Evolutionary conservation across 2,113 vertebrate species (phyloP).

Genomic region (Mesoclemmys tuberculata): DNA sequence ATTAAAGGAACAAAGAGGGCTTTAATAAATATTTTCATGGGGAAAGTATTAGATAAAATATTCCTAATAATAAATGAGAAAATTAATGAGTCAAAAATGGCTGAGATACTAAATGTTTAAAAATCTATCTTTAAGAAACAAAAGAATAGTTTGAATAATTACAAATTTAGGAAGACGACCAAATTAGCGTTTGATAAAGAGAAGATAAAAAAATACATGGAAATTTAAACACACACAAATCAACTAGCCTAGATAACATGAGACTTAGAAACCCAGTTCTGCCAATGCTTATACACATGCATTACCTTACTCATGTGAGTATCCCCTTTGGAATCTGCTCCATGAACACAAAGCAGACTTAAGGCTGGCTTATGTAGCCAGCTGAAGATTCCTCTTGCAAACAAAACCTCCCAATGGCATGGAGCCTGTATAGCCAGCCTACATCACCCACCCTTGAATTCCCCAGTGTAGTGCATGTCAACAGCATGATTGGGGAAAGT

Average conservation of each 20-base stretch:
- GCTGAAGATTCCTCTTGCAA: background rate
- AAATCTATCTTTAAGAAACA: background rate
- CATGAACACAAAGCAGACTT: background rate
- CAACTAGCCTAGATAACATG: background rate
- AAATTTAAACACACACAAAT: background rate
- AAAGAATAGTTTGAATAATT: background rate
- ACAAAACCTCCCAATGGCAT: background rate
- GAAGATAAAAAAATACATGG: background rate
- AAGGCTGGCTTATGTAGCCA: background rate
- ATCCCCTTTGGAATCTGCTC: background rate
- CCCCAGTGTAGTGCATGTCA: background rate
- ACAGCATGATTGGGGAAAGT: no score
- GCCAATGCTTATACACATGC: background rate
- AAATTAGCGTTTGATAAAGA: background rate
- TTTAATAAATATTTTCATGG: background rate
- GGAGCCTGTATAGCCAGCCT: background rate
- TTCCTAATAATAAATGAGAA: background rate
- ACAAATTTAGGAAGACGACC: background rate
- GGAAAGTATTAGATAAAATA: background rate
- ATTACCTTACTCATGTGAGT: background rate
- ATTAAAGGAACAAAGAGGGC: background rate
- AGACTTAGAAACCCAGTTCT: background rate
- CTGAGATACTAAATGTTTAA: background rate
- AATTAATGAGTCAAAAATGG: background rate
- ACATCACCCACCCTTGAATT: background rate